Evolutionary conservation across 1,140 invertebrate genomes (phyloP), one percentile per base, ranked within the genome.

Genomic region (Calephelis nemesis): DNA sequence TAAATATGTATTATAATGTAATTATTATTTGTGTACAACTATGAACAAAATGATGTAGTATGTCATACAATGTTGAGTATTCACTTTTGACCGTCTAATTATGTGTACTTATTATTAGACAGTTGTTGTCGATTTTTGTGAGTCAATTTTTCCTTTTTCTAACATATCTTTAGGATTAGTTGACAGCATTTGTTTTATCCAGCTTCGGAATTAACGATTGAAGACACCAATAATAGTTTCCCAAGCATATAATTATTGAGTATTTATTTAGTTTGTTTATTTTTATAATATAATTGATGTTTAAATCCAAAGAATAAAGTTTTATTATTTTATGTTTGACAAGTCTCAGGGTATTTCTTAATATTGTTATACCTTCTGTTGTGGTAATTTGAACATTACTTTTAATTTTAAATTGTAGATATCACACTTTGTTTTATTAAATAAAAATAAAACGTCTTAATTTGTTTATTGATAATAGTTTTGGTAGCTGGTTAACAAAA

Each of bases 401-500:
- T 6, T 7, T 45, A 45, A 30, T 30, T 30, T 30, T 30, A 30
- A 30, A 30, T 30, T 30, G 30, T 30, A 30, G 30, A 45, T 45
- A 45, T 45, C 8, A 6, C 42, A 45, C 42, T 58, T 12, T 39
- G 19, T 39, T 12, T 30, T 58, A 39, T 58, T 11, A 30, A 58
- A 30, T 1, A 6, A 12, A 58, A 39, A 58, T 58, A 58, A 45
- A 7, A 45, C 8, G 5, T 45, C 1, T 50, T 13, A 4, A 30
- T 30, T 12, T 58, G 9, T 30, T 10, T 54, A 58, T 30, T 6
- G 19, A 6, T 30, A 39, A 58, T 39, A 10, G 11, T 9, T 30
- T 58, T 58, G 52, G 52, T 58, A 58, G 52, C 52, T 58, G 52
- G 52, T 58, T 58, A 19, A 58, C 9, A 30, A 9, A 39, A 58